Evolutionary conservation across 1,140 invertebrate genomes (phyloP).

Genomic region (Sminthurinus signatus): DNA sequence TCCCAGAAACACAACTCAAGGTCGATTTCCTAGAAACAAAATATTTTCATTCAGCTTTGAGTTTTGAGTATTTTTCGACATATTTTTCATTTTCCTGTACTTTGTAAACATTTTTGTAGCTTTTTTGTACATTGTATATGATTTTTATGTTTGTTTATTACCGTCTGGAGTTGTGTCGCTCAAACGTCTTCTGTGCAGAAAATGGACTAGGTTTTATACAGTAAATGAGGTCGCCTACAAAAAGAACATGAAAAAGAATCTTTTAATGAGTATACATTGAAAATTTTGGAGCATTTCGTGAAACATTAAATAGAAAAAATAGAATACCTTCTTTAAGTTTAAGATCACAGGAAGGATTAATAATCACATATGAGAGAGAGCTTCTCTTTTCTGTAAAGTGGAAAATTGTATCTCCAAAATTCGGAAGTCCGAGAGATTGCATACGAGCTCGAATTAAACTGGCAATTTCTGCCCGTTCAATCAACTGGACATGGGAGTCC

Average conservation of each 20-base stretch:
- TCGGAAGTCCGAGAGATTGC: slow-evolving; percentile 83
- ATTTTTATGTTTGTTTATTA: no score
- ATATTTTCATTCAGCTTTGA: no score
- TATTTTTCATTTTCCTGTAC: no score
- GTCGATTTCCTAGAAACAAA: slow-evolving; percentile 79
- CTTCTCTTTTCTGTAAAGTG: slow-evolving; percentile 79
- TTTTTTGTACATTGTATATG: no score
- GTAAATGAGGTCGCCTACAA: slow-evolving; percentile 31
- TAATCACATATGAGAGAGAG: slow-evolving; percentile 94
- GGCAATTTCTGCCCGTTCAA: slow-evolving; percentile 89
- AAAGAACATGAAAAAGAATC: no score
- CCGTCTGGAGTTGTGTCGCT: no score
- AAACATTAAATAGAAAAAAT: neutral
- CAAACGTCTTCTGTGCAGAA: slow-evolving; percentile 88
- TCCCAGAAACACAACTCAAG: slow-evolving; percentile 63
- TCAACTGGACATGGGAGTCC: slow-evolving; percentile 60
- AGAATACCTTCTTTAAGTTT: slow-evolving; percentile 65
- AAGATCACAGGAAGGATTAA: slow-evolving; percentile 95
- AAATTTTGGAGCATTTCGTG: no score
- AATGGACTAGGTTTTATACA: slow-evolving; percentile 68
- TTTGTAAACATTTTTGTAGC: no score
- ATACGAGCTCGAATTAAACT: slow-evolving; percentile 89
- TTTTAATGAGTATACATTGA: no score
- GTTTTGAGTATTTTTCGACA: no score
- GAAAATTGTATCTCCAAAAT: slow-evolving; percentile 41